Evolutionary conservation across 2,888 invertebrate genomes (phyloP), one percentile per base, ranked within the genome.

Genomic region (Zaprionus lineosus): DNA sequence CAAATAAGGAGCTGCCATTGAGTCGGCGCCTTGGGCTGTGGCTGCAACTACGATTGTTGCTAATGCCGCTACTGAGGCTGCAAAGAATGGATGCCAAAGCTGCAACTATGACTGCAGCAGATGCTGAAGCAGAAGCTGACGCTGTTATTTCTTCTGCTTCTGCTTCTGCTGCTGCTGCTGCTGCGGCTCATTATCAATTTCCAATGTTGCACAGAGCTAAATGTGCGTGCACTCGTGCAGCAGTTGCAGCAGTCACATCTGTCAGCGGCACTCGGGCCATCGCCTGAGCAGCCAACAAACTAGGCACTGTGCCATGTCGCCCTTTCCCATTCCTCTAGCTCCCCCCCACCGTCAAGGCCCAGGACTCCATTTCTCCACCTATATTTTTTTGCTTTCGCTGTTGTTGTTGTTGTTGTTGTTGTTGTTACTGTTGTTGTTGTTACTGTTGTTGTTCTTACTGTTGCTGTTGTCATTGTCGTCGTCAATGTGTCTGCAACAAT

Each of bases 401-500:
- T n/a, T n/a, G n/a, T n/a, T n/a, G n/a, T n/a, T 29, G 28, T 15
- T 31, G 19, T 16, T 29, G 28, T 43, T 7, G 28, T 4, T 12
- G 36, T 41, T 39, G 31, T n/a, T 26, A 12, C 14, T 41, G 50
- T 31, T 24, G 39, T 16, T 12, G 36, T 41, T 39, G 31, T n/a
- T 26, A 12, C 14, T 41, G 50, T 31, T 28, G 41, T 14, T 31
- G 29, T 9, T 29, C 21, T 5, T 52, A 51, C 31, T 39, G 41
- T 5, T 37, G 50, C 40, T 43, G 26, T 4, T 16, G 15, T 6
- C 11, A 58, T 31, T 19, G 69, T 52, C 21, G 77, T 72, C 82
- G 82, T 84, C 82, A 77, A 69, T 84, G 69, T 84, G 84, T 85
- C 86, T 82, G 81, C 86, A 79, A 76, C 86, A 82, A 85, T 83